Base-by-base conservation (phyloP, 1,140 invertebrate genomes). In the Brachionus sp. region DNA sequence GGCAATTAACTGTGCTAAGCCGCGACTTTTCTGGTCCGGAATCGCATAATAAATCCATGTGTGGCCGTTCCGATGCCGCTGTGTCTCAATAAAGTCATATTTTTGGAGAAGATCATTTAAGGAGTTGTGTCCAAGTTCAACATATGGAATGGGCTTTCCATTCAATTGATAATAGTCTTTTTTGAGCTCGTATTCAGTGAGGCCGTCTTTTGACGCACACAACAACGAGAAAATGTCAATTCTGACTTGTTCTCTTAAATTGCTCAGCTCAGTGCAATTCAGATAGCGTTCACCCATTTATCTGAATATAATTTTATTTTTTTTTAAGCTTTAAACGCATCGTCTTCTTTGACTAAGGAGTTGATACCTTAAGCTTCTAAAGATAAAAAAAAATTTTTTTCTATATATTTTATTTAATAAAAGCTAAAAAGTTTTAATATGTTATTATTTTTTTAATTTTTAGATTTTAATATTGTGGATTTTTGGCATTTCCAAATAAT, bases 191-290 rank as follows among this genome's bases (percentile, higher is more conserved):
- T 23, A 29, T n/a, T 57, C 77, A 1, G 77, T 80, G 9, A 80
- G 77, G 25, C 77, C 77, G 33, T 80, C 62, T 44, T 80, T 80
- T 16, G 77, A 80, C 12, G 35, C 19, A 19, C 35, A 80, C 9
- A 80, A 25, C 13, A 80, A 25, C 10, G 77, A 37, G n/a, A 37
- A 23, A 29, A 80, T 44, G 77, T 80, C 62, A 19, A 62, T 37
- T 66, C 35, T 80, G 50, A 80, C 50, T 12, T 42, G n/a, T 33
- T 80, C 77, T 80, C 57, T 80, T 19, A 80, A 37, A 62, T 62
- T 57, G 19, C 16, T 42, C 39, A 80, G n/a, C 29, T 80, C 46
- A 10, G 50, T 80, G 35, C 50, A 50, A 33, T n/a, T 80, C 25
- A 66, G 44, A 33, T 44, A 44, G 44, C 33, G 23, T 35, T 44